Conservation (phyloP, 2,113 vertebrate genomes). For the Solea solea region DNA sequence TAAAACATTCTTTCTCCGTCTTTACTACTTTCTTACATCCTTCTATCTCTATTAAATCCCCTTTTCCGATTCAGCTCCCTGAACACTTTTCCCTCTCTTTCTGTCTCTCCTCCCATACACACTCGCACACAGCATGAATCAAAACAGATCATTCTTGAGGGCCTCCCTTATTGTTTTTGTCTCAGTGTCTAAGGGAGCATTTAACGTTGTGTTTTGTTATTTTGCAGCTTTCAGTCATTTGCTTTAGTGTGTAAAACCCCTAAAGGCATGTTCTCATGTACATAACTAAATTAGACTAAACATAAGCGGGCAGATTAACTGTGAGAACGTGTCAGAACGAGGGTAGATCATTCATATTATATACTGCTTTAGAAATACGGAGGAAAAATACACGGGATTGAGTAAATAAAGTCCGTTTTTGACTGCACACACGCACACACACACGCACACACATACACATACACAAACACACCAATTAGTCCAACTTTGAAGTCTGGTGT, state of each 20-base stretch:
- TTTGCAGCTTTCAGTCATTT: conserved; percentile 43
- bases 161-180: conserved; percentile 48
- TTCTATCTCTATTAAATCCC: conserved; percentile 36
- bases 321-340: conserved; percentile 52
- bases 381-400: conserved; percentile 41
- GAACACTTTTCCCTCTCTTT: conserved; percentile 12
- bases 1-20: not conserved
- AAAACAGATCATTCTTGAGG: conserved; percentile 47
- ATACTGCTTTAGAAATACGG: conserved; percentile 45
- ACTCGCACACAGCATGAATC: conserved; percentile 40
- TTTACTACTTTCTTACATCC: conserved; percentile 36
- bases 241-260: conserved; percentile 26
- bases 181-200: conserved; percentile 47
- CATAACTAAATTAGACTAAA: conserved; percentile 52
- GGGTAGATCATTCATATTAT: conserved; percentile 38
- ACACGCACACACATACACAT: conserved; percentile 12
- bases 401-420: not conserved
- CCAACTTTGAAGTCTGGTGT: conserved; percentile 61
- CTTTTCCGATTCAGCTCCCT: conserved; percentile 26
- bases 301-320: conserved; percentile 50
- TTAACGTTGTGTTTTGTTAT: conserved; percentile 54
- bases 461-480: conserved; percentile 21
- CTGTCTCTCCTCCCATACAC: conserved; percentile 21
- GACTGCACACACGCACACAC: conserved; percentile 12
- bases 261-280: conserved; percentile 53